Evolutionary conservation across 2,113 vertebrate genomes (phyloP).

Genomic region (Eurypyga helias): DNA sequence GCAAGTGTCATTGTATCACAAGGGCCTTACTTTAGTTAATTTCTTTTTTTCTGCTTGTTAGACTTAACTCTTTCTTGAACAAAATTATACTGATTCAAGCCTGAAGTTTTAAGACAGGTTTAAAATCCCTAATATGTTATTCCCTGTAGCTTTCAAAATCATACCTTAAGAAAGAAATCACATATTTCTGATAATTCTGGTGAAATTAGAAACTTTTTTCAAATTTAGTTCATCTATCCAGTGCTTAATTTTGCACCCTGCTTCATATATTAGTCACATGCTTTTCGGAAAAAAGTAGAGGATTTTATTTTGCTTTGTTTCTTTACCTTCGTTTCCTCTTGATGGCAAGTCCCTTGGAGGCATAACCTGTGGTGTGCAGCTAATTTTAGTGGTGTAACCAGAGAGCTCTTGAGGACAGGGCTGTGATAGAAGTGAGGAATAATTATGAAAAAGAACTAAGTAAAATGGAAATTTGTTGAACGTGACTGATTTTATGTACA

Average conservation of each 20-base stretch:
- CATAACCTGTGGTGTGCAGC: slow-evolving; percentile 18
- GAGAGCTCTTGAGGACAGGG: slow-evolving; percentile 8
- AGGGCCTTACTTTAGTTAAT: slow-evolving; percentile 92
- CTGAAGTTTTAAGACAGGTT: slow-evolving; percentile 9
- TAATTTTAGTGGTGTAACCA: slow-evolving; percentile 7
- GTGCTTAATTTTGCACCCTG: neutral
- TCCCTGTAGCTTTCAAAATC: neutral
- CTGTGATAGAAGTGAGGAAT: slow-evolving; percentile 27
- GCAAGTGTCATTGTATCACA: slow-evolving; percentile 98
- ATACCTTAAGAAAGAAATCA: neutral
- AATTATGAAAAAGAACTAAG: slow-evolving; percentile 48
- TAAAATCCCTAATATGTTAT: neutral
- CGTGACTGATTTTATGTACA: slow-evolving; percentile 40
- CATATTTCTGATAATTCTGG: neutral
- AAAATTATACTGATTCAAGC: neutral
- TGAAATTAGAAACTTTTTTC: neutral
- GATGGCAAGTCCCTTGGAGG: neutral
- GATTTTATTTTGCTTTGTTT: neutral
- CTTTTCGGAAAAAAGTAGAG: neutral
- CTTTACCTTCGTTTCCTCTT: neutral
- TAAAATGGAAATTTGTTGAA: slow-evolving; percentile 56
- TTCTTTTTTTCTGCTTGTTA: slow-evolving; percentile 87
- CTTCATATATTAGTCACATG: neutral
- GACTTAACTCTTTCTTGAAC: slow-evolving; percentile 82
- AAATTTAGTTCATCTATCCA: neutral